Conservation (phyloP, 2,797 vertebrate species). For the Neopelma chrysocephalum region DNA sequence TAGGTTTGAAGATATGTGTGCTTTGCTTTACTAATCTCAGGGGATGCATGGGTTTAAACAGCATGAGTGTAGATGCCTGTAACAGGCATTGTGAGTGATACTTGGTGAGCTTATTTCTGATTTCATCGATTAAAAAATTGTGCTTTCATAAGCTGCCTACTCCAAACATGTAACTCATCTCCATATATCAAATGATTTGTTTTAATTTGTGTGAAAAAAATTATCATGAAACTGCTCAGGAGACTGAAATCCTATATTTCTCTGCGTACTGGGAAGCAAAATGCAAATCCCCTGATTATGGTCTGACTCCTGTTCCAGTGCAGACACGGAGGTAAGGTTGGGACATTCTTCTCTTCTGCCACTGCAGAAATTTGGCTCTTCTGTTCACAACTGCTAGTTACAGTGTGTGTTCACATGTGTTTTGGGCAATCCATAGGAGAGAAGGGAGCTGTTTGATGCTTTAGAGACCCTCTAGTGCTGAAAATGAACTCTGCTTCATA, state of each 20-base stretch:
- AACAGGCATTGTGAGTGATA: background rate
- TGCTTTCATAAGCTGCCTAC: background rate
- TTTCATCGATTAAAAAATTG: background rate
- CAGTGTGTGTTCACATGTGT: fast-evolving
- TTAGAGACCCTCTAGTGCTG: background rate
- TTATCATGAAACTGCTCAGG: background rate
- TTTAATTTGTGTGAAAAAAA: background rate
- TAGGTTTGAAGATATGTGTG: conserved; percentile 78
- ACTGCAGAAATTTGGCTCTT: background rate
- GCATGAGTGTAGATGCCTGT: background rate
- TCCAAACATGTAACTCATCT: background rate
- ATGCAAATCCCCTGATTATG: background rate
- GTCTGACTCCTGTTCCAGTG: background rate
- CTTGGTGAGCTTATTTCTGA: background rate
- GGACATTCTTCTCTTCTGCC: background rate
- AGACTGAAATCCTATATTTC: background rate
- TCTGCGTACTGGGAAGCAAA: background rate
- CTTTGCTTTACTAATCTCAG: background rate
- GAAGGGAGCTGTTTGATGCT: background rate
- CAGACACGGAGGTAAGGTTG: background rate
- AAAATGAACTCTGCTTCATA: background rate
- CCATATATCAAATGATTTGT: background rate
- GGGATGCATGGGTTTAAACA: background rate
- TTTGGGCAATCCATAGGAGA: background rate
- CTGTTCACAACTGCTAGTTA: background rate